Conservation (phyloP, 2,888 invertebrate genomes). For the Acleris cristana region DNA sequence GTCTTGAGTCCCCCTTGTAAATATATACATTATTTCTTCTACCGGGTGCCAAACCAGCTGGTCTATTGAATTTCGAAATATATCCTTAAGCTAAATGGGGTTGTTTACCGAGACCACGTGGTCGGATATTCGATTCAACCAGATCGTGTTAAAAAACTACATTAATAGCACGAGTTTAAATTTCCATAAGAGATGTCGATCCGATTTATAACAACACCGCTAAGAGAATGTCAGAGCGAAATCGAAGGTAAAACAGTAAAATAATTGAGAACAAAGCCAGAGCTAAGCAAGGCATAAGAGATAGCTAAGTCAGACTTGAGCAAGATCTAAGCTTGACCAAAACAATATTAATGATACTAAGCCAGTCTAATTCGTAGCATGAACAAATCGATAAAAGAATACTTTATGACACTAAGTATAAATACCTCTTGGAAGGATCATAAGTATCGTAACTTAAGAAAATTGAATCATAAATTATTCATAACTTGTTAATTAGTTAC, state of each 20-base stretch:
- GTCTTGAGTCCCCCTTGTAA: constrained; percentile 65
- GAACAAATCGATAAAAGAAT: too few species aligned
- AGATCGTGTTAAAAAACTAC: constrained; percentile 15
- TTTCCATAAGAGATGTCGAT: too few species aligned
- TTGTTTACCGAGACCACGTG: constrained; percentile 58
- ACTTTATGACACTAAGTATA: neutral
- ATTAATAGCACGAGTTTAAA: too few species aligned
- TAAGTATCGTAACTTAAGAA: neutral
- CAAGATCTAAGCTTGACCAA: too few species aligned
- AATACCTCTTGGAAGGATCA: neutral
- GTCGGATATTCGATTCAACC: constrained; percentile 64
- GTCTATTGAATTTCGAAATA: constrained; percentile 64
- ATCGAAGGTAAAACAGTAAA: too few species aligned
- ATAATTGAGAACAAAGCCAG: too few species aligned
- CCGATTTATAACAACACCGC: too few species aligned
- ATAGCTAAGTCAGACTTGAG: too few species aligned
- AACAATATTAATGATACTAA: too few species aligned
- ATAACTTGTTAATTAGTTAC: constrained; percentile 11
- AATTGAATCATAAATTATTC: constrained; percentile 19
- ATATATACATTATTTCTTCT: constrained; percentile 72
- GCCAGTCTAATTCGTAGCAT: too few species aligned
- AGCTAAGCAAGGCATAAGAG: too few species aligned
- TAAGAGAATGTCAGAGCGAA: too few species aligned
- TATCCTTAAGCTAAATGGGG: constrained; percentile 34
- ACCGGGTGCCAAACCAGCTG: constrained; percentile 74